These are phyloP conservation scores for Papilio dardanus DNA, from an alignment of 1,140 invertebrate genomes.

Conservation along the genomic window DNA sequence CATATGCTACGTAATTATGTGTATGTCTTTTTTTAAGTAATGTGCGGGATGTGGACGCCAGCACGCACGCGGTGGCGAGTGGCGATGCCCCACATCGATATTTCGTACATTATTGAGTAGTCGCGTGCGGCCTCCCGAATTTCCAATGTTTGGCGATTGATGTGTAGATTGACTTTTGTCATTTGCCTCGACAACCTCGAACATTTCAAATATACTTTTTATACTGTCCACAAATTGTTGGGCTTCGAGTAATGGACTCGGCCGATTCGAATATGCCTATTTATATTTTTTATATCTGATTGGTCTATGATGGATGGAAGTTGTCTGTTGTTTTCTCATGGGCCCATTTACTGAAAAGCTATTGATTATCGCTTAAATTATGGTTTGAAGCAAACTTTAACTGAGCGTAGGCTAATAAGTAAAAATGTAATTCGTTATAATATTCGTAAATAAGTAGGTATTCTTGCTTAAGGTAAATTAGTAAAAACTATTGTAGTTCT, in stretches of 20 bases:
- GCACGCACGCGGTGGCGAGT: constrained; percentile 61
- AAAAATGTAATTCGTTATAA: neutral
- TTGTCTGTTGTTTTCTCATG: constrained; percentile 61
- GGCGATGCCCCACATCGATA: constrained; percentile 80
- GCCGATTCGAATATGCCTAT: constrained; percentile 64
- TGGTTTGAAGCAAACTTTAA: constrained; percentile 16
- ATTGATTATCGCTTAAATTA: constrained; percentile 47
- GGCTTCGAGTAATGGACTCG: constrained; percentile 75
- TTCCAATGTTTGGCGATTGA: constrained; percentile 81
- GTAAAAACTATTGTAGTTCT: neutral
- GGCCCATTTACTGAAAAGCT: constrained; percentile 55
- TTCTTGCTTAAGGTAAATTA: neutral
- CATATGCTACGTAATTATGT: neutral
- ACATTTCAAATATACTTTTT: constrained; percentile 74
- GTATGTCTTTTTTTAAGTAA: constrained; percentile 46
- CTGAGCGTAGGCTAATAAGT: neutral
- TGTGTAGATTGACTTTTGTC: constrained; percentile 82
- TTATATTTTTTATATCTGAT: constrained; percentile 71
- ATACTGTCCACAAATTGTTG: constrained; percentile 74
- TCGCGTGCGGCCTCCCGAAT: constrained; percentile 79
- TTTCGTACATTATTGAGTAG: constrained; percentile 80
- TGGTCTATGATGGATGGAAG: constrained; percentile 73
- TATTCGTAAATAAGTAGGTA: neutral
- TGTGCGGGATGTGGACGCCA: constrained; percentile 48
- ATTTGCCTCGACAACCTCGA: constrained; percentile 78